phyloP scores from a whole-genome alignment of 2,888 invertebrate species.

The Druceiella hillmani region DNA sequence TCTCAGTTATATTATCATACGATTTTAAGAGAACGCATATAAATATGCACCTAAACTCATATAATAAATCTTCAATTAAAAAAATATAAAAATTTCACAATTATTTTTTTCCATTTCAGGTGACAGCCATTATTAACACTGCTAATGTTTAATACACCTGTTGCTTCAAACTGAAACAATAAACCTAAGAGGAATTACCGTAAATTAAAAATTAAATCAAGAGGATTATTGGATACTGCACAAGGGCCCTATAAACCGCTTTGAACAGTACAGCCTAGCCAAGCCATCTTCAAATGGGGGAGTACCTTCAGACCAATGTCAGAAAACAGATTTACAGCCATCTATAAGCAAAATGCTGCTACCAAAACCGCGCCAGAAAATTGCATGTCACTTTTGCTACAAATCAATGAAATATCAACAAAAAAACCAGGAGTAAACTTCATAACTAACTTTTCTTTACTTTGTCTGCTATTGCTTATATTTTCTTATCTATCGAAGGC shows the following conservation, averaged over 20 bases:
- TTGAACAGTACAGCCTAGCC: slow-evolving; percentile 48
- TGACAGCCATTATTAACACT: too few species aligned
- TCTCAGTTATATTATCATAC: too few species aligned
- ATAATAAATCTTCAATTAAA: too few species aligned
- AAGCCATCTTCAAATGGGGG: slow-evolving; percentile 48
- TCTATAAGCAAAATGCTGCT: slow-evolving; percentile 47
- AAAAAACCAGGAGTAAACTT: too few species aligned
- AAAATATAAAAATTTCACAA: too few species aligned
- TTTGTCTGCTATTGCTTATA: slow-evolving; percentile 72
- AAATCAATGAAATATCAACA: slow-evolving; percentile 50
- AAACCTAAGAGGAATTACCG: too few species aligned
- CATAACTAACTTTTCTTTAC: slow-evolving; percentile 77
- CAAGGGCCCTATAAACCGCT: slow-evolving; percentile 49
- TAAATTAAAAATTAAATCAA: too few species aligned
- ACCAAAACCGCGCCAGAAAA: slow-evolving; percentile 47
- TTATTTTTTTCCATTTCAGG: too few species aligned
- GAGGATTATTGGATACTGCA: slow-evolving; percentile 47
- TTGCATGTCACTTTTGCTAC: slow-evolving; percentile 51
- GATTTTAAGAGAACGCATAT: too few species aligned
- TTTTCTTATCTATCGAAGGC: slow-evolving; percentile 81
- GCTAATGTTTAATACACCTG: too few species aligned
- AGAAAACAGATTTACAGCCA: slow-evolving; percentile 48
- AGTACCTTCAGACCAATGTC: slow-evolving; percentile 50
- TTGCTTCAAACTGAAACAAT: too few species aligned
- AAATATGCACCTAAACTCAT: too few species aligned